Conservation (phyloP, 2,888 invertebrate species). For the Caradrina clavipalpis region DNA sequence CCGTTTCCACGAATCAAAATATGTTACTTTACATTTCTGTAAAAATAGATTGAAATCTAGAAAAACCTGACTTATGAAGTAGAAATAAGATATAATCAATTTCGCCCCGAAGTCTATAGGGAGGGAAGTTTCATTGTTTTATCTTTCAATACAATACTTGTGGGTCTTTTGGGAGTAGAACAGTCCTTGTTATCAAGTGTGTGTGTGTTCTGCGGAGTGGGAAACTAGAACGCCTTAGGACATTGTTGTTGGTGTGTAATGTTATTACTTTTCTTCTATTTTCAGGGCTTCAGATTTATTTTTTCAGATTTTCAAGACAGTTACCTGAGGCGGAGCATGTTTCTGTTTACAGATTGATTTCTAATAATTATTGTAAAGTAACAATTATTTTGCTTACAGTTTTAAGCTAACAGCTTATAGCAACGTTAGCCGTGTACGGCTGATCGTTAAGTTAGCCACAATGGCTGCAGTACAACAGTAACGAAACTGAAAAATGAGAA, state of each 20-base stretch:
- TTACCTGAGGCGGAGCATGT: background rate
- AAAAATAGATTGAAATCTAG: constrained; percentile 33
- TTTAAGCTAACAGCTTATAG: no score
- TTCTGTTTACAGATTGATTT: background rate
- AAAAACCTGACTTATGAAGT: constrained; percentile 32
- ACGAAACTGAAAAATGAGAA: no score
- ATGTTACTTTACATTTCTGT: background rate
- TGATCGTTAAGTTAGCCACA: no score
- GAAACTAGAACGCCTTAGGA: constrained; percentile 24
- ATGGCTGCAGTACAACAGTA: no score
- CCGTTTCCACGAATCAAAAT: background rate
- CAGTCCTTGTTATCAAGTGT: constrained; percentile 38
- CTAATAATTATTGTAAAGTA: background rate
- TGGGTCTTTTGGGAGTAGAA: constrained; percentile 49
- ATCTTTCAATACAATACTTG: constrained; percentile 55
- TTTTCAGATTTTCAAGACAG: background rate
- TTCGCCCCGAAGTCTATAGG: constrained; percentile 32
- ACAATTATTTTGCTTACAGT: background rate
- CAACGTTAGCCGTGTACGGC: no score
- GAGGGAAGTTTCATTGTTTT: constrained; percentile 59
- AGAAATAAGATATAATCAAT: constrained; percentile 55
- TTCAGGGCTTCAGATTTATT: background rate
- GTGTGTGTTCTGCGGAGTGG: constrained; percentile 15
- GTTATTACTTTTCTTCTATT: background rate
- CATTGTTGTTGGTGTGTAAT: background rate